phyloP scores from a whole-genome alignment of 2,888 invertebrate species.

The Drosophila barbarae region DNA sequence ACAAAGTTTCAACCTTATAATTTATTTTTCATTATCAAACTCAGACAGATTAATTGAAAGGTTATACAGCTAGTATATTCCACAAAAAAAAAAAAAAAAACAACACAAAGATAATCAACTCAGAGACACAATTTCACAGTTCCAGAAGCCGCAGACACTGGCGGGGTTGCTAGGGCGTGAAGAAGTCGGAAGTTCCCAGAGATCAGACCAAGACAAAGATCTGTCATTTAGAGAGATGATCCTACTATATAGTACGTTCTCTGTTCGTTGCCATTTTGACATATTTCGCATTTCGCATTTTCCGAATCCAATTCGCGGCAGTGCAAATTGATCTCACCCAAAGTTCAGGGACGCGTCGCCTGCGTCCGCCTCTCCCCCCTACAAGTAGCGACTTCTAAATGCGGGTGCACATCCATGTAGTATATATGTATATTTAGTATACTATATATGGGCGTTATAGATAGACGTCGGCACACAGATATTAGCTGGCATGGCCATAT shows the following conservation, averaged over 20 bases:
- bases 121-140: conserved; percentile 4
- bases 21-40: too few relatives aligned
- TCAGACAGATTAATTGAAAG: background rate
- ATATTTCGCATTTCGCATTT: conserved; percentile 51
- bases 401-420: conserved; percentile 16
- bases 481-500: conserved; percentile 31
- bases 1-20: too few relatives aligned
- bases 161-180: background rate
- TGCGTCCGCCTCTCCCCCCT: background rate
- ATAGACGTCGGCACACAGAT: conserved; percentile 17
- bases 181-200: background rate
- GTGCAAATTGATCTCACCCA: conserved; percentile 67
- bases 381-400: conserved; percentile 18
- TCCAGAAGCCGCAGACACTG: background rate
- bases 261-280: conserved; percentile 60
- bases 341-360: conserved; percentile 60
- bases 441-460: conserved; percentile 12
- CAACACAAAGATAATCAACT: conserved; percentile 15
- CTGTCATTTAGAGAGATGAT: conserved; percentile 41
- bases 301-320: conserved; percentile 50
- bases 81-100: too few relatives aligned
- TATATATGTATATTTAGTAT: background rate
- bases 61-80: background rate
- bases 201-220: conserved; percentile 46
- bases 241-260: conserved; percentile 10